These are phyloP conservation scores for Styela plicata DNA, from an alignment of 23 tunicate species.

Conservation along the genomic window DNA sequence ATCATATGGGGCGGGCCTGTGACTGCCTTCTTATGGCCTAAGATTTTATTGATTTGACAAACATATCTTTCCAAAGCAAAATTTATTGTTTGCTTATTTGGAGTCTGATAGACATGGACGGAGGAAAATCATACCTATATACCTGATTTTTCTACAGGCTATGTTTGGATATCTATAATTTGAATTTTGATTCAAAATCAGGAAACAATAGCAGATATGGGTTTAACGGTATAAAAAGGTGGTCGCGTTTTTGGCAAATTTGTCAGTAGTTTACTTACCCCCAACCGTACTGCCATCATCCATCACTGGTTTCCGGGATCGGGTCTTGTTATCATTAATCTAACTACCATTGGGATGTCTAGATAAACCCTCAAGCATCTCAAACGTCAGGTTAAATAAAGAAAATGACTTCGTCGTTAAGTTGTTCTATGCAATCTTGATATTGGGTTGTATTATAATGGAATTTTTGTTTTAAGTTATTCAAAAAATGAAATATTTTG, in stretches of 20 bases:
- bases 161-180: no score
- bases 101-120: no score
- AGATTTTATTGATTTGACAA: not conserved
- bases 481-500: no score
- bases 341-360: not conserved
- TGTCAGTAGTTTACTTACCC: not conserved
- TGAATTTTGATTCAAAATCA: no score
- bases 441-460: no score
- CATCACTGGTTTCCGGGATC: not conserved
- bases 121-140: no score
- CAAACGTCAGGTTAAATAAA: no score
- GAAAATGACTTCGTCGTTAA: not conserved
- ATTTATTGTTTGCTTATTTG: no score
- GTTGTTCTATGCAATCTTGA: not conserved
- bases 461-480: no score
- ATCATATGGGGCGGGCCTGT: not conserved
- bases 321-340: not conserved
- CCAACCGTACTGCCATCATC: not conserved
- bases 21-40: not conserved
- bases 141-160: no score
- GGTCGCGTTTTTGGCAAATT: not conserved
- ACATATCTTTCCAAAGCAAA: not conserved
- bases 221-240: not conserved
- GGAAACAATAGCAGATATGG: not conserved
- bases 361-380: no score